Conservation (phyloP, 2,797 vertebrate species). For the Melanotaenia trifasciata region DNA sequence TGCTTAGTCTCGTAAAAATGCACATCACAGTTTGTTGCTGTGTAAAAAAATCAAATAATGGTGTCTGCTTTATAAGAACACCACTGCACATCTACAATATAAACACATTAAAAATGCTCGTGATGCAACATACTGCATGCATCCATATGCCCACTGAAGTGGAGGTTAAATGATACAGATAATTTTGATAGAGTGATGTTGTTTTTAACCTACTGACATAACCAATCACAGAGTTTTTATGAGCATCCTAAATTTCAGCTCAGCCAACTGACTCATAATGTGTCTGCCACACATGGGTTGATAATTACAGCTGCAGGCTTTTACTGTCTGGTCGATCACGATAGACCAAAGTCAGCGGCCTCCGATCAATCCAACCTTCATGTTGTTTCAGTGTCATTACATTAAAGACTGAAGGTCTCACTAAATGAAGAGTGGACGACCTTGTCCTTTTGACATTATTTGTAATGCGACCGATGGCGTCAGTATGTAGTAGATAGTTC, state of each 20-base stretch:
- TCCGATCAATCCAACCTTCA: neutral
- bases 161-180: neutral
- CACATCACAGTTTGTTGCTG: neutral
- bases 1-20: neutral
- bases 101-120: neutral
- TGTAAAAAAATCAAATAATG: neutral
- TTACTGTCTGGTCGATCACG: constrained; percentile 59
- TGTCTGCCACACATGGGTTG: constrained; percentile 59
- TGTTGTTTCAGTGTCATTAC: neutral
- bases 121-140: neutral
- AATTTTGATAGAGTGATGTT: neutral
- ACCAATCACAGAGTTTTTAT: neutral
- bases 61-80: neutral
- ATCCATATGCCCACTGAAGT: neutral
- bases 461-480: neutral
- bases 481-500: neutral
- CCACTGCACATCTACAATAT: neutral
- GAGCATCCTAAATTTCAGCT: neutral
- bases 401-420: neutral
- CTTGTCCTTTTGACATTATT: neutral
- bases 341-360: constrained; percentile 44
- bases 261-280: constrained; percentile 63
- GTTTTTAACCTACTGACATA: neutral
- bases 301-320: constrained; percentile 71
- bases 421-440: neutral